These are phyloP conservation scores for Sminthopsis crassicaudata DNA, from an alignment of 2,113 vertebrate genomes.

Conservation along the genomic window DNA sequence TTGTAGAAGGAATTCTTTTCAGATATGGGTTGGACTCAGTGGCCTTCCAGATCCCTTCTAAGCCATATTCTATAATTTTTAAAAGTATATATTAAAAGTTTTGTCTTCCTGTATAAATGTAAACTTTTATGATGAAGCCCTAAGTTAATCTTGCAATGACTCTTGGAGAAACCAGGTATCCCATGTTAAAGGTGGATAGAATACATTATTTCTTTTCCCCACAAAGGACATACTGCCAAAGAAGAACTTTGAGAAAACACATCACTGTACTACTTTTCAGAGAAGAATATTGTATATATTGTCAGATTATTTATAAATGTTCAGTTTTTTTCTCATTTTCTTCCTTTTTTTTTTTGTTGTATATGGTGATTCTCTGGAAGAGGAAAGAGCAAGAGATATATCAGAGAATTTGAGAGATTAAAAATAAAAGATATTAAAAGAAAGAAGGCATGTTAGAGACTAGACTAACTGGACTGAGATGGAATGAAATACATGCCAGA, in stretches of 20 bases:
- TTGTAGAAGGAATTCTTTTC: background rate
- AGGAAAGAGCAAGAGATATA: background rate
- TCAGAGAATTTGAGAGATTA: background rate
- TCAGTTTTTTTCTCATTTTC: background rate
- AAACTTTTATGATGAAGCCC: background rate
- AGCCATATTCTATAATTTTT: background rate
- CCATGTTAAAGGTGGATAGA: background rate
- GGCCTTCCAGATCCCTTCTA: background rate
- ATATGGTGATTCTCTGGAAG: background rate
- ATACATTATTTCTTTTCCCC: background rate
- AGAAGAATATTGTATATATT: background rate
- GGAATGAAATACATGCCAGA: background rate
- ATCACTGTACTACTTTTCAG: background rate
- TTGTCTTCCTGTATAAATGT: background rate
- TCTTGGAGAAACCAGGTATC: background rate
- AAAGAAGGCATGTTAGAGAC: background rate
- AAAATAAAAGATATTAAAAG: background rate
- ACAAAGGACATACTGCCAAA: background rate
- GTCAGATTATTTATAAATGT: background rate
- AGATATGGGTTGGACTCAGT: background rate
- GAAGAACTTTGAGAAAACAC: background rate
- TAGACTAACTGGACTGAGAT: background rate
- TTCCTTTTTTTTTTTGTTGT: background rate
- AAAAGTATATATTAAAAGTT: background rate
- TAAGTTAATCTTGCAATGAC: background rate